Conservation (phyloP, 2,888 invertebrate species). For the Gymnosoma rotundatum region DNA sequence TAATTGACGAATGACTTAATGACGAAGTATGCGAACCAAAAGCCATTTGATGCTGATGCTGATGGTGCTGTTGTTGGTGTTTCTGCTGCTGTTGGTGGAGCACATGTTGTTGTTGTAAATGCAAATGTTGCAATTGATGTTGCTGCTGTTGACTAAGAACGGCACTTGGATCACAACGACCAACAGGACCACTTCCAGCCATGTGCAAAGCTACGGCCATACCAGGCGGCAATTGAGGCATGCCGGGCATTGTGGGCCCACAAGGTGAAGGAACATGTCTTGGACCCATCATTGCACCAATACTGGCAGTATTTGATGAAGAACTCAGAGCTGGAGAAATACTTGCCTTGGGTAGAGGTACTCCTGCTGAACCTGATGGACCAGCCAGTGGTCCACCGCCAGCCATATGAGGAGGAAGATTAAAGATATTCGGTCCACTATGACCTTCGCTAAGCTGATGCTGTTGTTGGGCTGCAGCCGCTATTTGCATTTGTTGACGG, state of each 20-base stretch:
- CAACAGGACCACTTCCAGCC: conserved; percentile 65
- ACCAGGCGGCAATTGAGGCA: conserved; percentile 78
- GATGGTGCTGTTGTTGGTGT: conserved; percentile 67
- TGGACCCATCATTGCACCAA: conserved; percentile 72
- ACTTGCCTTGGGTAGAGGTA: conserved; percentile 80
- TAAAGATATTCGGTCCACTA: conserved; percentile 83
- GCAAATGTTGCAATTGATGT: conserved; percentile 76
- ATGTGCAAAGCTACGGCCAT: conserved; percentile 78
- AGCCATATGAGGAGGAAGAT: conserved; percentile 78
- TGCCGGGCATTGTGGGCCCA: conserved; percentile 74
- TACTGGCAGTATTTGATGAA: conserved; percentile 77
- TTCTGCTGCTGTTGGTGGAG: conserved; percentile 77
- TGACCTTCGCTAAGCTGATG: conserved; percentile 76
- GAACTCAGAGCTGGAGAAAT: conserved; percentile 81
- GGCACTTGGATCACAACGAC: conserved; percentile 76
- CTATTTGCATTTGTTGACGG: conserved; percentile 90
- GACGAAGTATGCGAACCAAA: conserved; percentile 50
- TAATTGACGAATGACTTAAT: conserved; percentile 43
- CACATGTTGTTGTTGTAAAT: conserved; percentile 76
- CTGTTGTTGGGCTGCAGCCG: conserved; percentile 84
- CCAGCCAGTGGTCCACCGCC: conserved; percentile 60
- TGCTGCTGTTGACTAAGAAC: conserved; percentile 77
- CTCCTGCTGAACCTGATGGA: conserved; percentile 74
- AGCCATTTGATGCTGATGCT: conserved; percentile 64
- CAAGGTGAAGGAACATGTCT: conserved; percentile 78